Evolutionary conservation across 2,888 invertebrate species (phyloP), one percentile per base, ranked within the genome.

Genomic region (Sinohyriopsis cumingii): DNA sequence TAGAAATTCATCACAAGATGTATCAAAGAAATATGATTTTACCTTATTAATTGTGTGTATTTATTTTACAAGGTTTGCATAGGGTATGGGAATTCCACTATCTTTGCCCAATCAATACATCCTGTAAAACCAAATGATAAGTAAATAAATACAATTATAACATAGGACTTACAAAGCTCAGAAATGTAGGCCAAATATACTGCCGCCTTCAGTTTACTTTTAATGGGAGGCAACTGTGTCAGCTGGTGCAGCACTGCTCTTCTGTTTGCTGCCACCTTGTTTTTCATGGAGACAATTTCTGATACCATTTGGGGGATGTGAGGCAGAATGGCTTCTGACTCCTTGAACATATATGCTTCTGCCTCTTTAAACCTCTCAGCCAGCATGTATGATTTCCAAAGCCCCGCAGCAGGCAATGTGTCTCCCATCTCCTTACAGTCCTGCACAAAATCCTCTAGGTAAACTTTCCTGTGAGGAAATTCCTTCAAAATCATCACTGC

Each of bases 381-480:
- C 54, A 81, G 57, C 22, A 81, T 71, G 24, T 71, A 71, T 61
- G 77, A 77, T 54, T 78, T 79, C 81, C 81, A 81, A 25, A 80
- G 65, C 1, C 66, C 68, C 55, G 77, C 78, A 33, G 63, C 66
- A 0, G 74, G 71, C 28, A 60, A n/a, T 24, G n/a, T 33, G 28
- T 67, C 67, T 22, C 53, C 19, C 19, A 53, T 59, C 19, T 73
- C 71, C 53, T 70, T 72, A 25, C 73, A 72, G 53, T 79, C 75
- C 12, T 65, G 61, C 5, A 77, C 74, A 72, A 80, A 75, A 5
- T 62, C 59, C n/a, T 75, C 72, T 15, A 81, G 65, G 25, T 75
- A 62, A n/a, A 60, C 55, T 20, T 68, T 25, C 22, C 63, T 67
- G 60, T 77, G 65, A n/a, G 78, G 75, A 59, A 79, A 73, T 28